Evolutionary conservation across 2,888 invertebrate species (phyloP), one percentile per base, ranked within the genome.

Genomic region (Axea sp.): DNA sequence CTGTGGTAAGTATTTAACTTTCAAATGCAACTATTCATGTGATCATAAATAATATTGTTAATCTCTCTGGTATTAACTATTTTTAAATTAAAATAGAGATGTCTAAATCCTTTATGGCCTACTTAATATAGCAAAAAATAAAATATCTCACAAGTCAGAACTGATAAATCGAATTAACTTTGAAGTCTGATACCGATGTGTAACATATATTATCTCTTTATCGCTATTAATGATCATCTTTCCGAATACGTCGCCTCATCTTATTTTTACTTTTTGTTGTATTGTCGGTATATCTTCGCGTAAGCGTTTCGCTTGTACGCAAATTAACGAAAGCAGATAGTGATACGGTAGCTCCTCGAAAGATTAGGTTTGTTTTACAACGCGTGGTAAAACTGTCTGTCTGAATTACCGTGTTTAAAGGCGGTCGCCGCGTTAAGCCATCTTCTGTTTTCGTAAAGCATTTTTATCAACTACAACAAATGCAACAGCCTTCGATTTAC

Each of bases 311-410:
- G 37, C 65, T 47, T 51, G 73, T 68, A 62, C 67, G 83, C 81
- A 84, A 83, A 84, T 81, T 83, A 76, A 69, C 76, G 73, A 59
- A 67, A 76, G 73, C 57, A 83, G 83, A 83, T 83, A 83, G 82
- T 80, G 81, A 80, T 80, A 84, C 84, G 82, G 85, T 85, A 85
- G 85, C 85, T 80, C 81, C 81, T 75, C 80, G 76, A 80, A 86
- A 86, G 86, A 87, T 87, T 87, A 86, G 81, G 81, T 80, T 84
- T 86, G 86, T 86, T 87, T 87, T 87, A 87, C 86, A 86, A 81
- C 86, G 74, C 80, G 83, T 80, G 85, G 85, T 87, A 87, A 87
- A 87, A 85, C 84, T 85, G 86, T 86, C 87, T 81, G 82, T 80
- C 76, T 78, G 77, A 77, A 80, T 81, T 79, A 79, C 78, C 79